A percentile compares a stretch with the other conserved stretches of the same genome.
Evolutionary conservation across 2,113 vertebrate genomes (phyloP).

Genomic region (Hippotragus niger): DNA sequence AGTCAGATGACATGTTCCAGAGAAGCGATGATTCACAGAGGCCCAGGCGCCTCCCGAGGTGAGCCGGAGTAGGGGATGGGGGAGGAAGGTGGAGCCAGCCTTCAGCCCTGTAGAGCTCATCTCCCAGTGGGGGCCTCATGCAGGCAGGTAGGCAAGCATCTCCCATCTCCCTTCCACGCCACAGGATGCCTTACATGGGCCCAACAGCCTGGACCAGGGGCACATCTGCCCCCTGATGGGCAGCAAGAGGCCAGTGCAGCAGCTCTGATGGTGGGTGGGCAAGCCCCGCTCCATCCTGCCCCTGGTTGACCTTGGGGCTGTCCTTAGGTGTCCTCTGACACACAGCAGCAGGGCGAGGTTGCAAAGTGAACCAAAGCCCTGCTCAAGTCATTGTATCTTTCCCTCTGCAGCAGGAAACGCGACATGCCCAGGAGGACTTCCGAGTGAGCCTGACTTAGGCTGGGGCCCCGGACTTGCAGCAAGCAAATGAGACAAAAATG

Average conservation of each 20-base stretch:
- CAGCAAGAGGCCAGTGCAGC: too few species aligned
- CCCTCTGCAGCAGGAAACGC: fast-evolving
- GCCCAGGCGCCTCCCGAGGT: neutral
- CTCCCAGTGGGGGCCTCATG: fast-evolving
- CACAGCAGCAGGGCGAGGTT: fast-evolving
- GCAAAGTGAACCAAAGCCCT: neutral
- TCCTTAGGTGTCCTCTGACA: neutral
- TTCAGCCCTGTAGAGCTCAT: neutral
- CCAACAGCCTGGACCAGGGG: neutral
- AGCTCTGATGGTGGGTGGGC: fast-evolving
- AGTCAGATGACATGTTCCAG: neutral
- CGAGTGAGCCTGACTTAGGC: neutral
- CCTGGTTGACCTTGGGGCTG: fast-evolving
- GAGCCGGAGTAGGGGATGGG: fast-evolving
- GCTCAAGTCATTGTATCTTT: neutral
- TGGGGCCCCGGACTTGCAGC: neutral
- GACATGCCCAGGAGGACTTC: neutral
- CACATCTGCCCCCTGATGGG: neutral
- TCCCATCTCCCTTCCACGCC: fast-evolving
- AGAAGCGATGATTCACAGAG: neutral
- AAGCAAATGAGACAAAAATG: neutral
- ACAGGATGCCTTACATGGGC: fast-evolving
- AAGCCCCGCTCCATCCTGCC: fast-evolving
- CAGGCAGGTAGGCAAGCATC: fast-evolving
- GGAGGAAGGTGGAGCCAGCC: neutral